Evolutionary conservation across 1,140 invertebrate genomes (phyloP).

Genomic region (Ostrea edulis): DNA sequence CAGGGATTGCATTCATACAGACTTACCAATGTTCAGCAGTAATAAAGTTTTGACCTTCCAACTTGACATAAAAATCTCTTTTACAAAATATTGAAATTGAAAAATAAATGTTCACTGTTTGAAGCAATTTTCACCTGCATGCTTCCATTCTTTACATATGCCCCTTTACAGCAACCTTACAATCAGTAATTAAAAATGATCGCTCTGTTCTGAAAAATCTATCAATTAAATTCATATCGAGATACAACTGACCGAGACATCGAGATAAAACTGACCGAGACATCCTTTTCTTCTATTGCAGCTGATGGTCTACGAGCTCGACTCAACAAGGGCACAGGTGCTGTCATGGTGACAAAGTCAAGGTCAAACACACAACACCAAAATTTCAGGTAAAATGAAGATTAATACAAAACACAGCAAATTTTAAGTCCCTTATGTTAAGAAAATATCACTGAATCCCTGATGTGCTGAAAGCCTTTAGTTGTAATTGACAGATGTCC

Average conservation of each 20-base stretch:
- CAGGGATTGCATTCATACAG: too few relatives aligned
- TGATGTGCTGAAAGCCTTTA: not conserved
- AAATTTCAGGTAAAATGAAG: not conserved
- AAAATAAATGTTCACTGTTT: too few relatives aligned
- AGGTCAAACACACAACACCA: not conserved
- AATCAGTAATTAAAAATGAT: too few relatives aligned
- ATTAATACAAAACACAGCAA: not conserved
- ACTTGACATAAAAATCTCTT: too few relatives aligned
- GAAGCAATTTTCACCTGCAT: too few relatives aligned
- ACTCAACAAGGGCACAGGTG: slow-evolving; percentile 65
- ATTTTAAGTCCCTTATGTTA: not conserved
- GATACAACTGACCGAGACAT: slow-evolving; percentile 59
- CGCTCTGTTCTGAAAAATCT: too few relatives aligned
- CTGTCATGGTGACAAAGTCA: slow-evolving; percentile 12
- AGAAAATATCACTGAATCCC: not conserved
- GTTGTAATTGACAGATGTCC: not conserved
- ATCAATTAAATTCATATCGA: too few relatives aligned
- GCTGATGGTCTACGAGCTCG: slow-evolving; percentile 67
- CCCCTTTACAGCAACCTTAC: too few relatives aligned
- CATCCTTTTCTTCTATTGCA: slow-evolving; percentile 66
- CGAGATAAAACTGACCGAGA: slow-evolving; percentile 57
- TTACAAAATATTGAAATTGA: too few relatives aligned
- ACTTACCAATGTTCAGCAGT: too few relatives aligned
- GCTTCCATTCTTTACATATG: too few relatives aligned
- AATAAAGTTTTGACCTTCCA: too few relatives aligned